phyloP scores from a whole-genome alignment of 2,888 invertebrate genomes.

The Orchesella flavescens region DNA sequence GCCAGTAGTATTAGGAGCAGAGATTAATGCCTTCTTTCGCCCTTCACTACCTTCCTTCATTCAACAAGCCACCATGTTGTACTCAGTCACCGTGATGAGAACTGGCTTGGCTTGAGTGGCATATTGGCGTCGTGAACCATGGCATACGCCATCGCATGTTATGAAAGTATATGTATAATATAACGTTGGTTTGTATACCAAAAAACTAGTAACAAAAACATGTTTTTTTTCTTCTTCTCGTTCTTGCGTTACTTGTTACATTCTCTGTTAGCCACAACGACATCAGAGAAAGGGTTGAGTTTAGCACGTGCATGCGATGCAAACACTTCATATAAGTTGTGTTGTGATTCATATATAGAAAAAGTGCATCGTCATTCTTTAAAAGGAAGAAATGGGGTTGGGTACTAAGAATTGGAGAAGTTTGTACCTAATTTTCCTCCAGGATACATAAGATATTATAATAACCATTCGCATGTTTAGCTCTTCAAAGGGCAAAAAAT shows the following conservation, averaged over 20 bases:
- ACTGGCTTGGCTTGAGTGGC: constrained; percentile 12
- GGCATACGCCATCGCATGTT: neutral
- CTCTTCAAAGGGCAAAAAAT: neutral
- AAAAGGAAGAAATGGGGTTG: neutral
- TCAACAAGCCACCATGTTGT: constrained; percentile 33
- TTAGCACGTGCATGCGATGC: too few relatives aligned
- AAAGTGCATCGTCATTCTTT: neutral
- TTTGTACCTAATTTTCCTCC: too few relatives aligned
- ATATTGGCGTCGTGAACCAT: constrained; percentile 18
- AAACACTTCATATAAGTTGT: too few relatives aligned
- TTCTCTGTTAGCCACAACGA: neutral
- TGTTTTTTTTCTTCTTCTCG: neutral
- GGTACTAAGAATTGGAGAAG: too few relatives aligned
- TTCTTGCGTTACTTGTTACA: constrained; percentile 6
- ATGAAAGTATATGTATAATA: neutral
- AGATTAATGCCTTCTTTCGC: constrained; percentile 58
- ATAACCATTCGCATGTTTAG: neutral
- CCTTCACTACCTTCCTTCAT: constrained; percentile 50
- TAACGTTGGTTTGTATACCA: too few relatives aligned
- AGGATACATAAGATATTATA: neutral
- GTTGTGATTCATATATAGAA: neutral
- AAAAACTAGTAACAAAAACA: neutral
- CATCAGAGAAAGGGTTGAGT: too few relatives aligned
- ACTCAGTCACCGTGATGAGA: neutral
- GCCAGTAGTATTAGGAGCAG: constrained; percentile 13